These are phyloP conservation scores for Hirtodrosophila confusa DNA, from an alignment of 2,888 invertebrate genomes.

Conservation along the genomic window DNA sequence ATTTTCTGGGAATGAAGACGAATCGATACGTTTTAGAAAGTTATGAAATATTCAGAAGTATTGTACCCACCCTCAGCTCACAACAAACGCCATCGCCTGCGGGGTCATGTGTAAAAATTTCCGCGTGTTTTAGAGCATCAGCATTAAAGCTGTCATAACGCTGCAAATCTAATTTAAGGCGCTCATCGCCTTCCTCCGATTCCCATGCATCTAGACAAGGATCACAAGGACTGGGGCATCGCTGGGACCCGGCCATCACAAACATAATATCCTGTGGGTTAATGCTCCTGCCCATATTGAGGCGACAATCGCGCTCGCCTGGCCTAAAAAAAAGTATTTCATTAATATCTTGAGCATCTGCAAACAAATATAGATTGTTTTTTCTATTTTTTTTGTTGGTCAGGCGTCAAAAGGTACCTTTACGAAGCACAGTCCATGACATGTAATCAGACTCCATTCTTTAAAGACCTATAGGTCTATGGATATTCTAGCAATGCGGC, in stretches of 20 bases:
- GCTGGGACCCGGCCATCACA: conserved; percentile 64
- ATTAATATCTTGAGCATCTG: no score
- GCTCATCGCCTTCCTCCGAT: conserved; percentile 37
- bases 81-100: conserved; percentile 46
- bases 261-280: conserved; percentile 72
- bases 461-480: no score
- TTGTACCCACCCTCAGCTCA: conserved; percentile 56
- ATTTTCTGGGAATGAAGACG: conserved; percentile 38
- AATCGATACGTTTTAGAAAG: no score
- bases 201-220: conserved; percentile 42
- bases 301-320: conserved; percentile 19
- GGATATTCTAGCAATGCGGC: no score
- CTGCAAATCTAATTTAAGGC: conserved; percentile 69
- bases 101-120: conserved; percentile 41
- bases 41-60: neutral
- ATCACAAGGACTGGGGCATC: conserved; percentile 38
- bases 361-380: no score
- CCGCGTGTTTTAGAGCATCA: conserved; percentile 43
- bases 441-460: no score
- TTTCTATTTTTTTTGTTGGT: no score
- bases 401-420: no score
- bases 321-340: neutral
- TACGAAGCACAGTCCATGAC: no score
- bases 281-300: conserved; percentile 62
- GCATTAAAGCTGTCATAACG: conserved; percentile 62